Conservation (phyloP, 2,113 vertebrate species). For the Chrysochloris asiatica region DNA sequence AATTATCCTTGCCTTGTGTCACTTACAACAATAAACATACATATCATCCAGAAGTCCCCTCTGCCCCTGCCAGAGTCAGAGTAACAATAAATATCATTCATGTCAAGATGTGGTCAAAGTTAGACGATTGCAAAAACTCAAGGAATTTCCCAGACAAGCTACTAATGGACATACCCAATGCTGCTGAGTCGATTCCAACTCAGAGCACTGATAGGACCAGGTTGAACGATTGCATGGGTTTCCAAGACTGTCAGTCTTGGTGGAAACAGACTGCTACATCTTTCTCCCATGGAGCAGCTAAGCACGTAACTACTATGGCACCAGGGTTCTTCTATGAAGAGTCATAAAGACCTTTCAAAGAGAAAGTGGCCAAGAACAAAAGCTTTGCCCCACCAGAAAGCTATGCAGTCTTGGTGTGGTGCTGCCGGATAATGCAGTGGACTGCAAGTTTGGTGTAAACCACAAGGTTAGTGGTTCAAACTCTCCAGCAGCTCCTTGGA, state of each 20-base stretch:
- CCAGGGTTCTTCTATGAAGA: background rate
- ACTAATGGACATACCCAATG: background rate
- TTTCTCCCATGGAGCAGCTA: background rate
- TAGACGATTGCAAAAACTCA: background rate
- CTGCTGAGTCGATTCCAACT: background rate
- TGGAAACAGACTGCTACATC: background rate
- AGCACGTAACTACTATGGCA: background rate
- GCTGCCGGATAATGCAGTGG: too few species aligned
- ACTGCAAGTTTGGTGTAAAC: too few species aligned
- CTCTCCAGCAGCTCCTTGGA: too few species aligned
- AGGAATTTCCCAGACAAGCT: constrained; percentile 45
- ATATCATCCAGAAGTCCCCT: constrained; percentile 27
- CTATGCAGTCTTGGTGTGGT: too few species aligned
- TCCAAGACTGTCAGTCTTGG: background rate
- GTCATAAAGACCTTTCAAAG: too few species aligned
- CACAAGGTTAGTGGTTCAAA: too few species aligned
- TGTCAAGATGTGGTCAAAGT: constrained; percentile 34
- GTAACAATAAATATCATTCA: constrained; percentile 30
- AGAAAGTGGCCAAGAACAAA: too few species aligned
- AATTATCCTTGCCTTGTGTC: constrained; percentile 46
- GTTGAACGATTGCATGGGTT: background rate
- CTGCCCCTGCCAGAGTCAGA: background rate
- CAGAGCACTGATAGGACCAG: background rate
- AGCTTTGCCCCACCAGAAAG: too few species aligned
- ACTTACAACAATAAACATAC: constrained; percentile 54